Conservation (phyloP, 2,113 vertebrate species). For the Phylloscopus whistleri region DNA sequence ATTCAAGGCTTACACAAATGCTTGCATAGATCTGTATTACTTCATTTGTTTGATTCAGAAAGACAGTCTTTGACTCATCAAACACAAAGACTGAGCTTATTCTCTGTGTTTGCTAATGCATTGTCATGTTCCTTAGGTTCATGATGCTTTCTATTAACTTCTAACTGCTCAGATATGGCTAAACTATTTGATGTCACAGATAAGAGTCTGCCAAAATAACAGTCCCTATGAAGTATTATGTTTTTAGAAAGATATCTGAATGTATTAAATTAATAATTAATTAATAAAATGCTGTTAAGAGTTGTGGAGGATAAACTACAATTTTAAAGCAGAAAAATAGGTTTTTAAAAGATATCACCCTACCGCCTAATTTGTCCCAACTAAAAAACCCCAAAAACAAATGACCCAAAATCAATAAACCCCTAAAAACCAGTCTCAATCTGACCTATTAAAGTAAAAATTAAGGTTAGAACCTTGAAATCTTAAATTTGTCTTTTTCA, state of each 20-base stretch:
- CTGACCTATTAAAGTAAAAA: neutral
- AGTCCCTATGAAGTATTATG: neutral
- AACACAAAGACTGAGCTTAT: neutral
- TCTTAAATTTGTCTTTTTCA: neutral
- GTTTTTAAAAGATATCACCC: neutral
- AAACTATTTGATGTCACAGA: neutral
- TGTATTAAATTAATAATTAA: neutral
- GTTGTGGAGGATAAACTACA: neutral
- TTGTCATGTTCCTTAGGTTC: neutral
- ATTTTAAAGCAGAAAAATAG: neutral
- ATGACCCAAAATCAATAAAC: neutral
- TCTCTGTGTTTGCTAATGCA: neutral
- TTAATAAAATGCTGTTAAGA: neutral
- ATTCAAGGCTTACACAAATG: neutral
- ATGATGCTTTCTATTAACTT: neutral
- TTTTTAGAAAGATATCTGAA: neutral
- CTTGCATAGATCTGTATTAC: neutral
- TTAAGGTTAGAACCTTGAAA: neutral
- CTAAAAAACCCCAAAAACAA: accelerated
- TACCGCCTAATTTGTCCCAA: accelerated
- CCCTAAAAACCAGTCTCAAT: neutral
- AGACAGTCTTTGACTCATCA: neutral
- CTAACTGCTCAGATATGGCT: neutral
- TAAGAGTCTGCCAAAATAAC: neutral
- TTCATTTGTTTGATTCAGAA: neutral